A percentile compares a stretch with the other conserved stretches of the same genome.
These are phyloP conservation scores for Melolontha melolontha DNA, from an alignment of 2,888 invertebrate genomes.

Conservation along the genomic window DNA sequence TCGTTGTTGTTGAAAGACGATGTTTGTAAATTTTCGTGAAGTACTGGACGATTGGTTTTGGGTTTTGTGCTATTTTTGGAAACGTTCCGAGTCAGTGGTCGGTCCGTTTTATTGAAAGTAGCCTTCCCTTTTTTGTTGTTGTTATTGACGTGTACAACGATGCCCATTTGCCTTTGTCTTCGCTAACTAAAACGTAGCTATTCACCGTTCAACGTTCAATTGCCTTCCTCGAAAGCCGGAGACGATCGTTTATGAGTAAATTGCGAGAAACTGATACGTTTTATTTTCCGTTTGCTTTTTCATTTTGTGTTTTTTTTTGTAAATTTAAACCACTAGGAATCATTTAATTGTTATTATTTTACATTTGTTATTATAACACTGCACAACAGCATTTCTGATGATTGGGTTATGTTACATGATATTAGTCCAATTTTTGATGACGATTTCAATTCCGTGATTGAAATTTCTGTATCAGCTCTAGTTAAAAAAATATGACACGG, in stretches of 20 bases:
- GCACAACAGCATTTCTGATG: too few relatives aligned
- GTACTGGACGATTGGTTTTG: conserved; percentile 33
- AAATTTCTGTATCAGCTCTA: too few relatives aligned
- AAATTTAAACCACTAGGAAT: neutral
- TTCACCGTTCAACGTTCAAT: conserved; percentile 18
- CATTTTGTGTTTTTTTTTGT: neutral
- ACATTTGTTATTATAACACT: too few relatives aligned
- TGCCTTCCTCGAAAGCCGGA: conserved; percentile 18
- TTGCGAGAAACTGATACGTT: conserved; percentile 23
- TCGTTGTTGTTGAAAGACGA: neutral
- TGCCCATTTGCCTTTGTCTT: conserved; percentile 18
- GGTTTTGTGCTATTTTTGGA: conserved; percentile 13
- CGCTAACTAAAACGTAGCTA: conserved; percentile 19
- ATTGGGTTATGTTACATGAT: too few relatives aligned
- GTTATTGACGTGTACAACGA: too few relatives aligned
- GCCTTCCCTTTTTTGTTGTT: neutral
- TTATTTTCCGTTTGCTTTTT: neutral
- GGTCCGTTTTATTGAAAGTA: conserved; percentile 28
- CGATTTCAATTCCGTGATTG: too few relatives aligned
- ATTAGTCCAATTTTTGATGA: too few relatives aligned
- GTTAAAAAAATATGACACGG: too few relatives aligned
- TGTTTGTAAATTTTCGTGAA: conserved; percentile 9
- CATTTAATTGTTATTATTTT: too few relatives aligned
- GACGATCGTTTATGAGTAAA: conserved; percentile 17
- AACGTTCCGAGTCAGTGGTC: conserved; percentile 6